phyloP scores from a whole-genome alignment of 1,140 invertebrate species.

The Andricus grossulariae region DNA sequence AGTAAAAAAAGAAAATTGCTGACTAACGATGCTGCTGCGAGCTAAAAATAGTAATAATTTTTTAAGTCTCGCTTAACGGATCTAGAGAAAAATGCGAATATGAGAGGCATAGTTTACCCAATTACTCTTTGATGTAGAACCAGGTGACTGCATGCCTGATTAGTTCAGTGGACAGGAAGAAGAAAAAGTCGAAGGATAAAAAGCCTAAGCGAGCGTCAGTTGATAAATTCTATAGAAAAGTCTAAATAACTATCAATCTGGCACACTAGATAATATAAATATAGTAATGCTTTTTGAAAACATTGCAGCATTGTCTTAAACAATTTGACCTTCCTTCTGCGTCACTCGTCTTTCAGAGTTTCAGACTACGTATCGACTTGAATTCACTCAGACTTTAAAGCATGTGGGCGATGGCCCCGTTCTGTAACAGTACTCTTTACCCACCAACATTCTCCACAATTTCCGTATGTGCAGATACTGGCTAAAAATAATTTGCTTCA shows the following conservation, averaged over 20 bases:
- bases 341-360: too few species aligned
- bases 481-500: slow-evolving; percentile 16
- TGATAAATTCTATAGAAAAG: not conserved
- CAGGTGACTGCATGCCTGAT: slow-evolving; percentile 56
- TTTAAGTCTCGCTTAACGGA: slow-evolving; percentile 44
- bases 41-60: not conserved
- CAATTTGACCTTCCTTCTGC: too few species aligned
- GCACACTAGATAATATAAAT: too few species aligned
- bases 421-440: too few species aligned
- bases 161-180: slow-evolving; percentile 55
- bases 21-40: slow-evolving; percentile 44
- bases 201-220: slow-evolving; percentile 42
- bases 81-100: slow-evolving; percentile 48
- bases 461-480: slow-evolving; percentile 16
- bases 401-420: too few species aligned
- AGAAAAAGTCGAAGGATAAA: slow-evolving; percentile 54
- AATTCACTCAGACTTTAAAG: too few species aligned
- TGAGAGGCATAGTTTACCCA: slow-evolving; percentile 57
- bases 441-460: not conserved
- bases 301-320: too few species aligned
- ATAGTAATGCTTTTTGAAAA: too few species aligned
- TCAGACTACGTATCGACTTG: too few species aligned
- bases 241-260: too few species aligned
- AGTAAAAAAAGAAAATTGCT: slow-evolving; percentile 20
- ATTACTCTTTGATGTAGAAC: slow-evolving; percentile 59